Evolutionary conservation across 1,140 invertebrate species (phyloP), one percentile per base, ranked within the genome.

Genomic region (Pantala flavescens): DNA sequence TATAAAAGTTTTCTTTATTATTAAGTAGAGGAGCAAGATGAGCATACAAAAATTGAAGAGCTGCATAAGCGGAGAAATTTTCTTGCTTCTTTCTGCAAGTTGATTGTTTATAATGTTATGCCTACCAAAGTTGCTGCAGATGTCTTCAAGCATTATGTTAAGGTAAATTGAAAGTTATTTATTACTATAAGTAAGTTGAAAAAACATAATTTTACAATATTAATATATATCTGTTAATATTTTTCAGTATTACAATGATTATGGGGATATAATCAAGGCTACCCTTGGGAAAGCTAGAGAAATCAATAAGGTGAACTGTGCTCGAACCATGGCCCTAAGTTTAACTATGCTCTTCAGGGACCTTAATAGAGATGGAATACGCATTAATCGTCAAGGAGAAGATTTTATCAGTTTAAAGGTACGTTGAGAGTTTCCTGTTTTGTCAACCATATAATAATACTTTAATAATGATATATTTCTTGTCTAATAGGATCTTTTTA

Each of bases 201-300:
- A 63, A 63, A 63, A 3, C 12, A 63, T 63, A 3, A 36, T 63
- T 16, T 63, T 63, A 21, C 49, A 63, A 36, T 70, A 7, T 43
- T 70, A 70, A 63, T 19, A 55, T 19, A 72, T 36, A 73, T 55
- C 36, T 77, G 73, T 76, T 74, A 36, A 80, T 76, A 83, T 79
- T 76, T 82, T 83, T 71, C 82, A 94, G 89, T 98, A 95, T 82
- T 98, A 98, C 82, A 97, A 97, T 82, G 96, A 99, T 82, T 99
- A 98, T 86, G 98, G 98, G n/a, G 98, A 99, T 82, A 99, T 99
- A 74, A 98, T 99, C 73, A 99, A 99, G 85, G 91, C 93, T 14
- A 98, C 97, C 0, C 84, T 99, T 77, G 93, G 94, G 73, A 99
- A 98, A 85, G 94, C 95, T 0, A 86, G 97, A 77, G 98, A 99